Conservation (phyloP, 2,797 vertebrate species). For the Pangasius macronema region DNA sequence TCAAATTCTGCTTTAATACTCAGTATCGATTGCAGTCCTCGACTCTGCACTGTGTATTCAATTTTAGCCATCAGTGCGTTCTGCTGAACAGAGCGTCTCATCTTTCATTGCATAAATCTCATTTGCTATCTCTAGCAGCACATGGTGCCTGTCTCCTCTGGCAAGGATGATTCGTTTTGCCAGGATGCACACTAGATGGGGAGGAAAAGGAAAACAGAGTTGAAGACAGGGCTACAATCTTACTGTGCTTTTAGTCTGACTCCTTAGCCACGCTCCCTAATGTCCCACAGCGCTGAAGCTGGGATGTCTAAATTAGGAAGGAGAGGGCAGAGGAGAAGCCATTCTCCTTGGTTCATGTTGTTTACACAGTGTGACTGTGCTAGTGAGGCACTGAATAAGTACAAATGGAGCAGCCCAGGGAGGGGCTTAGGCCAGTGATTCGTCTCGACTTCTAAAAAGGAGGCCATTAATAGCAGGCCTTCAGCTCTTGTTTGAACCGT, state of each 20-base stretch:
- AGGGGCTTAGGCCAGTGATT: constrained; percentile 45
- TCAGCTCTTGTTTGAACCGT: constrained; percentile 31
- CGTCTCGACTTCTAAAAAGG: constrained; percentile 51
- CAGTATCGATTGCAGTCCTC: constrained; percentile 65
- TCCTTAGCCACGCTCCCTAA: constrained; percentile 61
- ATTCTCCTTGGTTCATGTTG: constrained; percentile 54
- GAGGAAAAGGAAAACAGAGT: neutral
- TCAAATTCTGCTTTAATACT: constrained; percentile 67
- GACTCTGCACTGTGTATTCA: constrained; percentile 58
- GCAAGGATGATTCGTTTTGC: constrained; percentile 43
- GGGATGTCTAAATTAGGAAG: constrained; percentile 55
- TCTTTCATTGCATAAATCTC: constrained; percentile 67
- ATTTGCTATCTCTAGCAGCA: constrained; percentile 71
- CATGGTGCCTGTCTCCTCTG: constrained; percentile 42
- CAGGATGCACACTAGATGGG: constrained; percentile 23
- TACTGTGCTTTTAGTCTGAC: constrained; percentile 39
- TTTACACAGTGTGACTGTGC: constrained; percentile 46
- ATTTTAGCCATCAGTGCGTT: constrained; percentile 62
- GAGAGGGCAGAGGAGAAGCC: constrained; percentile 48
- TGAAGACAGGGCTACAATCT: constrained; percentile 40
- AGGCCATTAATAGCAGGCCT: constrained; percentile 44
- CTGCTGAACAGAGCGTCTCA: constrained; percentile 42
- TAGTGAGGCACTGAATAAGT: constrained; percentile 34
- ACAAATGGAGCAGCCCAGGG: constrained; percentile 52
- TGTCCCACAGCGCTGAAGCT: constrained; percentile 49